Conservation (phyloP, 2,888 invertebrate species). For the Drosophila tanythrix region DNA sequence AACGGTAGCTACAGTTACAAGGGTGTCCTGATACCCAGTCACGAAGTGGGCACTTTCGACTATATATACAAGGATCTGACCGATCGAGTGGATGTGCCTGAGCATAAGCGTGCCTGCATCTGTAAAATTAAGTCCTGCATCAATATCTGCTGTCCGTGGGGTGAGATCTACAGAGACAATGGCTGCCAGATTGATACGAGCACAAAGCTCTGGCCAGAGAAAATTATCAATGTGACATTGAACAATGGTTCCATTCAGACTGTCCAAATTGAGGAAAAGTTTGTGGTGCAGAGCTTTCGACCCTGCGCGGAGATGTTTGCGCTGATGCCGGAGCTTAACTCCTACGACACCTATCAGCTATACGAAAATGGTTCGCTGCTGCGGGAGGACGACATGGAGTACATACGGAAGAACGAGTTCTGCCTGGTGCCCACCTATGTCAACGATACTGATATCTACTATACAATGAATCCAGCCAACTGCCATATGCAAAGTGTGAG, state of each 20-base stretch:
- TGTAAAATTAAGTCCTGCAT: constrained; percentile 83
- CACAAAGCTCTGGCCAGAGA: constrained; percentile 68
- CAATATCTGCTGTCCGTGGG: constrained; percentile 83
- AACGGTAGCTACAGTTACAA: constrained; percentile 82
- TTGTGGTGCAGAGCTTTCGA: constrained; percentile 70
- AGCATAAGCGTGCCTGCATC: constrained; percentile 83
- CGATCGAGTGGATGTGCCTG: constrained; percentile 63
- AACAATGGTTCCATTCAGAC: constrained; percentile 39
- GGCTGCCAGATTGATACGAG: constrained; percentile 47
- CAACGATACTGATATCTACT: constrained; percentile 66
- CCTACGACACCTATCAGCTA: constrained; percentile 68
- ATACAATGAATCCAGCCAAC: constrained; percentile 79
- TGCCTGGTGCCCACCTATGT: constrained; percentile 74
- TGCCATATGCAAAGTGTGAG: constrained; percentile 67
- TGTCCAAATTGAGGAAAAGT: constrained; percentile 66
- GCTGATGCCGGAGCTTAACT: constrained; percentile 57
- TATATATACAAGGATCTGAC: constrained; percentile 68
- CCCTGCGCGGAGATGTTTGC: constrained; percentile 71
- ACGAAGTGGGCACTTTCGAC: constrained; percentile 76
- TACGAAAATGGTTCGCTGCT: constrained; percentile 81
- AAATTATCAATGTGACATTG: constrained; percentile 74
- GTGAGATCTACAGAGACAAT: constrained; percentile 43
- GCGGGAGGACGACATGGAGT: constrained; percentile 66
- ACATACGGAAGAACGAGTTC: constrained; percentile 74
- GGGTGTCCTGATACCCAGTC: constrained; percentile 77